Conservation (phyloP, 2,113 vertebrate genomes). For the Mixornis gularis region DNA sequence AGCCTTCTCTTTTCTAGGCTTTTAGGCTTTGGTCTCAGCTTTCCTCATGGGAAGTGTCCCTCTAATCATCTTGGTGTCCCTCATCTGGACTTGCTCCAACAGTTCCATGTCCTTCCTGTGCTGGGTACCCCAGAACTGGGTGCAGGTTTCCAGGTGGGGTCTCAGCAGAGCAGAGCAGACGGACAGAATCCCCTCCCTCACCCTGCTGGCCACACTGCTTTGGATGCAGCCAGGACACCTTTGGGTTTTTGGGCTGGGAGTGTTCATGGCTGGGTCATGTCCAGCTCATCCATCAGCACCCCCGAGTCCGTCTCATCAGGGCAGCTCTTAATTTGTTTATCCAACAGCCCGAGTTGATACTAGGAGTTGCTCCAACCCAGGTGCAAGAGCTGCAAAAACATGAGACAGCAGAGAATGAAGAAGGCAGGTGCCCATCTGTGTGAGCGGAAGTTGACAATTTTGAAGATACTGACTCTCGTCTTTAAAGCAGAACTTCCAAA, state of each 20-base stretch:
- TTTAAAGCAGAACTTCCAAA: not conserved
- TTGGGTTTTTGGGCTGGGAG: not conserved
- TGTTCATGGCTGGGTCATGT: not conserved
- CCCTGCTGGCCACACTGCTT: fast-evolving
- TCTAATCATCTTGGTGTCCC: not conserved
- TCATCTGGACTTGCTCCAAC: not conserved
- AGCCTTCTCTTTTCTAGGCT: not conserved
- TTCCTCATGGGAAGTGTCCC: not conserved
- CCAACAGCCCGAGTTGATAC: not conserved
- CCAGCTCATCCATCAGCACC: not conserved
- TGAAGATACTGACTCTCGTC: not conserved
- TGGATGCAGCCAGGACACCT: fast-evolving
- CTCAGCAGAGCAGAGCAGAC: not conserved
- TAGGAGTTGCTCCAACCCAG: not conserved
- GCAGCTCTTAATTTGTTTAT: not conserved
- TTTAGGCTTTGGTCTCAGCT: not conserved
- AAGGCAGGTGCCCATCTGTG: not conserved
- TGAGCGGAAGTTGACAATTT: not conserved
- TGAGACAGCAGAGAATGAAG: not conserved
- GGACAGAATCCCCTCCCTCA: fast-evolving
- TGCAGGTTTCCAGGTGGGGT: fast-evolving
- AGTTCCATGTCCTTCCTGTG: not conserved
- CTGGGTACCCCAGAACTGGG: not conserved
- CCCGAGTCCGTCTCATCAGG: not conserved
- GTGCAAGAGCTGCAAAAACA: not conserved